Conservation (phyloP, 1,140 invertebrate species). For the Lanistes nyassanus region DNA sequence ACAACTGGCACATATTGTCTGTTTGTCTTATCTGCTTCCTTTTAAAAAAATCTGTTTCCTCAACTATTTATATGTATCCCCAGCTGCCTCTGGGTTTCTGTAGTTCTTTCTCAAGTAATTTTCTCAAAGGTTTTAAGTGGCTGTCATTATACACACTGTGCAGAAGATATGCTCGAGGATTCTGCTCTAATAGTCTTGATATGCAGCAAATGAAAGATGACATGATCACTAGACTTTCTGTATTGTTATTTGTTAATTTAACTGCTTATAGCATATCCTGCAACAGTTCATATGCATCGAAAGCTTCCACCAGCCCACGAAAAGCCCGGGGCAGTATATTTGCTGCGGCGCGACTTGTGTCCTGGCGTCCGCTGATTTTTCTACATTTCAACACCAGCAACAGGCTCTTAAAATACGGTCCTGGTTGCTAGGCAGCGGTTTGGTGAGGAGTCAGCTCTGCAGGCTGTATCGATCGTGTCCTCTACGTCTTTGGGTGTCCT, state of each 20-base stretch:
- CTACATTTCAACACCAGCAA: not conserved
- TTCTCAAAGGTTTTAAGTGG: too few species aligned
- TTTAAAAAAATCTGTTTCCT: too few species aligned
- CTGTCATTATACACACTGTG: too few species aligned
- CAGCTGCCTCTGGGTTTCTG: too few species aligned
- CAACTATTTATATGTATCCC: too few species aligned
- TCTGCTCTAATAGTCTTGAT: too few species aligned
- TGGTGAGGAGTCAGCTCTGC: not conserved
- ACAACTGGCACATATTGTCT: too few species aligned
- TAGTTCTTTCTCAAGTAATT: too few species aligned
- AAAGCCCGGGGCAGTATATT: not conserved
- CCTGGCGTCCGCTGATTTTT: not conserved
- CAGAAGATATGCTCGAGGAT: too few species aligned
- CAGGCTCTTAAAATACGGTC: conserved; percentile 9
- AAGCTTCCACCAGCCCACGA: not conserved
- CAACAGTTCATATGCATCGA: not conserved
- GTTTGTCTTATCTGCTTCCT: too few species aligned
- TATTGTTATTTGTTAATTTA: not conserved
- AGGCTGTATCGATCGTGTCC: not conserved
- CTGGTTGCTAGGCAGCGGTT: conserved; percentile 6
- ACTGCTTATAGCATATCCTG: not conserved
- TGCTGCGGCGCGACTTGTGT: not conserved
- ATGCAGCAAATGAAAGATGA: too few species aligned
- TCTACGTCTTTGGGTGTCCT: not conserved
- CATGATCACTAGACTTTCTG: not conserved